A percentile compares a stretch with the other conserved stretches of the same genome.
phyloP scores from a whole-genome alignment of 2,113 vertebrate genomes.

The Myodes glareolus region DNA sequence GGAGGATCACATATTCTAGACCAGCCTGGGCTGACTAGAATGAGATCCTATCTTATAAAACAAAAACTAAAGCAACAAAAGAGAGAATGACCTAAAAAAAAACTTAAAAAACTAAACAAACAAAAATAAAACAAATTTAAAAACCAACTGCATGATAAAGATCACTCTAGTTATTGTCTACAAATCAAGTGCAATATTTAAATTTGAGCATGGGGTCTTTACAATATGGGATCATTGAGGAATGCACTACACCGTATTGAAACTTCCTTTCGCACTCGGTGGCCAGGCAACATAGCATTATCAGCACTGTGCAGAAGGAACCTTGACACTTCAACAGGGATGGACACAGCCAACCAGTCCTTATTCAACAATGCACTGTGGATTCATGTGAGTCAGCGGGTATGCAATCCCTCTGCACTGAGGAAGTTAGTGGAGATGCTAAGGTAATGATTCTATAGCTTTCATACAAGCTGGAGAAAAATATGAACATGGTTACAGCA shows the following conservation, averaged over 20 bases:
- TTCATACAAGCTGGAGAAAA: not conserved
- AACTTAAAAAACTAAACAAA: constrained; percentile 2
- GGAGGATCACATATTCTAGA: not conserved
- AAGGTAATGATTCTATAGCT: not conserved
- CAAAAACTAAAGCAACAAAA: not conserved
- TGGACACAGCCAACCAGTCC: not conserved
- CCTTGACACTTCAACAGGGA: not conserved
- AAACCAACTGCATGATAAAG: not conserved
- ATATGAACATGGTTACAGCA: not conserved
- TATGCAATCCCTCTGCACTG: not conserved
- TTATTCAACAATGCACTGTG: not conserved
- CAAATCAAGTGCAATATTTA: not conserved
- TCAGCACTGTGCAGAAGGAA: not conserved
- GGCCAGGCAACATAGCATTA: accelerated
- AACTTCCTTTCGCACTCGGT: not conserved
- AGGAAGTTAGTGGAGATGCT: not conserved
- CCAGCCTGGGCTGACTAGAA: not conserved
- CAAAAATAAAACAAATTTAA: not conserved
- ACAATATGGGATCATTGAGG: not conserved
- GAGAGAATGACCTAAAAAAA: constrained; percentile 36
- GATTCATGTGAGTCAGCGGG: not conserved
- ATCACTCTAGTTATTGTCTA: not conserved
- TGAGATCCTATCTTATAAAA: not conserved
- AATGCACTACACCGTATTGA: not conserved
- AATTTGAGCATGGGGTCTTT: not conserved